Evolutionary conservation across 2,888 invertebrate genomes (phyloP), one percentile per base, ranked within the genome.

Genomic region (Electrophaes corylata): DNA sequence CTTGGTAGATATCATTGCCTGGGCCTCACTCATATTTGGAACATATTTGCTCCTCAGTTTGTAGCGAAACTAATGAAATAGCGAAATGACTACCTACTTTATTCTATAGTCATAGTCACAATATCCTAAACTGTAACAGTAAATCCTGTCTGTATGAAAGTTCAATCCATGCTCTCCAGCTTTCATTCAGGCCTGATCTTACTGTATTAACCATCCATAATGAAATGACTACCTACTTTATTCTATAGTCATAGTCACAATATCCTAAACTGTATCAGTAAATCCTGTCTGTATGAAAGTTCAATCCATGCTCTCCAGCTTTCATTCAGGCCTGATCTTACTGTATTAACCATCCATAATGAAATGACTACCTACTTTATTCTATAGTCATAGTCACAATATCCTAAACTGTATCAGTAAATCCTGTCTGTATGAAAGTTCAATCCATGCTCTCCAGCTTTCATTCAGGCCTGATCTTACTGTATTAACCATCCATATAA

Each of bases 21-120:
- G 87, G 85, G 66, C 71, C 0, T 60, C 72, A 8, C 49, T 86
- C 11, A 51, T 84, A 44, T 66, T 83, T 44, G 84, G 81, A 37
- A 75, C 81, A 8, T 87, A 81, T 44, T 45, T 83, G 52, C 43
- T 84, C 40, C 37, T 81, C 4, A 56, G 62, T 23, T 65, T 73
- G 20, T 79, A 69, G 60, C 31, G 19, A 26, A 26, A 11, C 14
- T 14, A 16, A 16, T 37, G 1, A 8, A 37, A 37, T 6, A 29
- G 10, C 10, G 0, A 10, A 29, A 29, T 29, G 8, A 6, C 5
- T n/a, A n/a, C n/a, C n/a, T n/a, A 8, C 3, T 31, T n/a, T 31
- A 31, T 3, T 31, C 31, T 10, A 31, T n/a, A n/a, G 11, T 11
- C n/a, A 20, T 6, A 10, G 6, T 11, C 8, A 18, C 18, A 45